These are phyloP conservation scores for Heteromormyrus szaboi DNA, from an alignment of 2,797 vertebrate genomes.

Conservation along the genomic window DNA sequence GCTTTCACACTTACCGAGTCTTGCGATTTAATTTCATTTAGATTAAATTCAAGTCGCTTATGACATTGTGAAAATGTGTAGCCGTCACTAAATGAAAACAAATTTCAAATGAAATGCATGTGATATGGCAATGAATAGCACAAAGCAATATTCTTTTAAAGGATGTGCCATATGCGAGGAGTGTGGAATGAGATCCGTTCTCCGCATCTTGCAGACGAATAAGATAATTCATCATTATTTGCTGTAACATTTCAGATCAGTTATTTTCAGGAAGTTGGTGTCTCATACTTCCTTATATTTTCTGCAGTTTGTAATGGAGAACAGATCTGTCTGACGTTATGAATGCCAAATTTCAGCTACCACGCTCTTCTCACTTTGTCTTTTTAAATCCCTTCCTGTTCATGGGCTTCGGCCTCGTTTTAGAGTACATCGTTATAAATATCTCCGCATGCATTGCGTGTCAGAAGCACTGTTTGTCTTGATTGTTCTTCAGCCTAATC, in stretches of 20 bases:
- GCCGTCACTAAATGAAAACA: neutral
- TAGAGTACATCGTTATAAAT: neutral
- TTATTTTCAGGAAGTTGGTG: neutral
- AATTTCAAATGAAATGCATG: neutral
- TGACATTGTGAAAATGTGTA: neutral
- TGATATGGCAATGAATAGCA: neutral
- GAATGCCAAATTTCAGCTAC: neutral
- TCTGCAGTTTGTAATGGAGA: neutral
- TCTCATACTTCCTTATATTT: slow-evolving; percentile 1
- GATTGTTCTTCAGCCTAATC: neutral
- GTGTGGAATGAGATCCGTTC: neutral
- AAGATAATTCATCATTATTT: neutral
- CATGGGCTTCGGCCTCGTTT: neutral
- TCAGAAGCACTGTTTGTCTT: neutral
- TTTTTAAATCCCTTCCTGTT: neutral
- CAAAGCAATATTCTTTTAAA: neutral
- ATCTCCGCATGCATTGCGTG: neutral
- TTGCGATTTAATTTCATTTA: neutral
- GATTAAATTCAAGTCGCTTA: neutral
- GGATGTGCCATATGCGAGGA: neutral
- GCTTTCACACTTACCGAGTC: neutral
- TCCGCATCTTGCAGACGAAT: neutral
- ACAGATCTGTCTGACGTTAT: neutral
- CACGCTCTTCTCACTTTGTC: neutral
- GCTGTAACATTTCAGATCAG: neutral